phyloP scores from a whole-genome alignment of 1,140 invertebrate genomes.

The Bombus consobrinus region DNA sequence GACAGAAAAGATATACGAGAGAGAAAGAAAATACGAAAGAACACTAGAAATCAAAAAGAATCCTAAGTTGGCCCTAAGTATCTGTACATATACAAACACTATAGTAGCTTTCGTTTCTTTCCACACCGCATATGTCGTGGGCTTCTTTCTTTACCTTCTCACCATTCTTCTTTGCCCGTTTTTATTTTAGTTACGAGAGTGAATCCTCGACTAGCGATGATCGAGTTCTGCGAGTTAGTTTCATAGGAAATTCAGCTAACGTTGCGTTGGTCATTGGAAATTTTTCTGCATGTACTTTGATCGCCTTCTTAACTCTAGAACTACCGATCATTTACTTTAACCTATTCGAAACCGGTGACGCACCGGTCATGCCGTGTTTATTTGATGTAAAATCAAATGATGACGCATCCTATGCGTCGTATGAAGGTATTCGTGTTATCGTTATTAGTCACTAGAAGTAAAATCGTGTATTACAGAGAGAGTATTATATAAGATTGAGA shows the following conservation, averaged over 20 bases:
- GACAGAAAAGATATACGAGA: neutral
- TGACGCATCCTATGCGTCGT: no score
- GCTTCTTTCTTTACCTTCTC: constrained; percentile 16
- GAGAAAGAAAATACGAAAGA: neutral
- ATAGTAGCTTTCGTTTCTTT: constrained; percentile 28
- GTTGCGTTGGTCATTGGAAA: constrained; percentile 4
- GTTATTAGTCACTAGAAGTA: no score
- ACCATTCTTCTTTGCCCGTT: neutral
- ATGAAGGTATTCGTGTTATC: no score
- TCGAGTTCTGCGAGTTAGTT: constrained; percentile 3
- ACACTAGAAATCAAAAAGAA: neutral
- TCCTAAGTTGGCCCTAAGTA: constrained; percentile 48
- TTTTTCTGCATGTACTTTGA: neutral
- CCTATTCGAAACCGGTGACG: no score
- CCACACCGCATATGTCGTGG: constrained; percentile 33
- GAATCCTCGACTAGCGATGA: neutral
- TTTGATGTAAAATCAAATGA: no score
- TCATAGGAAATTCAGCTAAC: neutral
- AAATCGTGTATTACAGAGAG: no score
- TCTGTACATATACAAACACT: constrained; percentile 39
- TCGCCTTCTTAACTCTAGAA: no score
- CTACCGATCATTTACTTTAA: neutral
- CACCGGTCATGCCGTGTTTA: no score
- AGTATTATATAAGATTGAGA: no score
- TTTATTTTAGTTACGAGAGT: constrained; percentile 4